These are phyloP conservation scores for Buathra laborator DNA, from an alignment of 2,888 invertebrate species.

Conservation along the genomic window DNA sequence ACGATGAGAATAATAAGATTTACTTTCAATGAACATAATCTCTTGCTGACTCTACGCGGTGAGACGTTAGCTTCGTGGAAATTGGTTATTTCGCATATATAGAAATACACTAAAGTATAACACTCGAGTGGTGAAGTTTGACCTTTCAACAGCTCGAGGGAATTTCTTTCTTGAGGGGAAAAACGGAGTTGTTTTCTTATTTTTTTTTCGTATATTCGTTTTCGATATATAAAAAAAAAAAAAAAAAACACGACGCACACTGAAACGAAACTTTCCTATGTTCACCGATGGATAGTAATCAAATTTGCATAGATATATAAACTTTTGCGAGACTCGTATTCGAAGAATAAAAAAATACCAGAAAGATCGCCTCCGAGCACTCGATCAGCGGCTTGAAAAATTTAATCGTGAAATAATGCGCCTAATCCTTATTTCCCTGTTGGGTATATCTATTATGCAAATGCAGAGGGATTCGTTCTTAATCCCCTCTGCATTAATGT, in stretches of 20 bases:
- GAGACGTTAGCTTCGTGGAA: too few relatives aligned
- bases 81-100: too few relatives aligned
- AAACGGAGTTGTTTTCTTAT: neutral
- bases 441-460: constrained; percentile 7
- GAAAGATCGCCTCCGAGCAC: neutral
- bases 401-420: constrained; percentile 21
- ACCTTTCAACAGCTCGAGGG: neutral
- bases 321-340: neutral
- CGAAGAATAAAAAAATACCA: neutral
- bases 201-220: neutral
- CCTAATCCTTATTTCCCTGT: neutral
- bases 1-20: too few relatives aligned
- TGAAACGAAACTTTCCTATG: neutral
- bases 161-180: neutral
- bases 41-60: too few relatives aligned
- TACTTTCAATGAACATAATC: too few relatives aligned
- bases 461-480: neutral
- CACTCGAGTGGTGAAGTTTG: neutral
- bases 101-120: too few relatives aligned
- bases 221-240: neutral
- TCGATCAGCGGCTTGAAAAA: constrained; percentile 8
- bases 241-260: neutral
- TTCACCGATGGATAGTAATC: neutral
- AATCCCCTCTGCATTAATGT: too few relatives aligned
- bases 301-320: neutral